Conservation (phyloP, 2,888 invertebrate species). For the Phorcus lineatus region DNA sequence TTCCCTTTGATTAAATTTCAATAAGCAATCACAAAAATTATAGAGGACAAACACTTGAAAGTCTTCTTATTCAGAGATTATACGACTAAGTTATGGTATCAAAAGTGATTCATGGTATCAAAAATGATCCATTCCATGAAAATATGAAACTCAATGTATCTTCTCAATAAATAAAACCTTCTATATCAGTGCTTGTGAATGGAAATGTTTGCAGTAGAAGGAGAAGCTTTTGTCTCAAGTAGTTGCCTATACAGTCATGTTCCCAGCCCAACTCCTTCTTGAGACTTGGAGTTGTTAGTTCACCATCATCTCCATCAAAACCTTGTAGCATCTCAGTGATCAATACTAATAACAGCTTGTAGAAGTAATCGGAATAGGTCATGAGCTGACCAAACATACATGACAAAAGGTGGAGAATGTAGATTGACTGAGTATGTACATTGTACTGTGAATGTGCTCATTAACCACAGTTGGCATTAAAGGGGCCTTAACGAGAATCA, state of each 20-base stretch:
- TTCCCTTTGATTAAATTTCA: too few species aligned
- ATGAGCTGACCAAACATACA: not conserved
- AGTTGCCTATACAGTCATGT: not conserved
- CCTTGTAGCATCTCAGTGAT: not conserved
- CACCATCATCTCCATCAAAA: conserved; percentile 3
- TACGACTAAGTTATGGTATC: too few species aligned
- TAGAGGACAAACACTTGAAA: too few species aligned
- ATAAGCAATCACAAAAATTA: too few species aligned
- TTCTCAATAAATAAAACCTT: not conserved
- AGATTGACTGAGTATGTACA: conserved; percentile 1
- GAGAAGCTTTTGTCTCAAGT: not conserved
- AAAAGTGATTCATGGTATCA: too few species aligned
- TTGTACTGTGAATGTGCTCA: not conserved
- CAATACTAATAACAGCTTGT: conserved; percentile 1
- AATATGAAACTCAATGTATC: too few species aligned
- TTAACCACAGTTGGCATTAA: not conserved
- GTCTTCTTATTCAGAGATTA: too few species aligned
- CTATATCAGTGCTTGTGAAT: not conserved
- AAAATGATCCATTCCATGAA: too few species aligned
- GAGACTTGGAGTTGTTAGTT: conserved; percentile 1
- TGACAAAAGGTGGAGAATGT: not conserved
- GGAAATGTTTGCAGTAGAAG: not conserved
- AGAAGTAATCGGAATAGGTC: not conserved
- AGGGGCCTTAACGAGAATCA: not conserved
- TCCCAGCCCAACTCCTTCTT: not conserved